Evolutionary conservation across 2,888 invertebrate genomes (phyloP).

Genomic region (Himalopsyche tibetana): DNA sequence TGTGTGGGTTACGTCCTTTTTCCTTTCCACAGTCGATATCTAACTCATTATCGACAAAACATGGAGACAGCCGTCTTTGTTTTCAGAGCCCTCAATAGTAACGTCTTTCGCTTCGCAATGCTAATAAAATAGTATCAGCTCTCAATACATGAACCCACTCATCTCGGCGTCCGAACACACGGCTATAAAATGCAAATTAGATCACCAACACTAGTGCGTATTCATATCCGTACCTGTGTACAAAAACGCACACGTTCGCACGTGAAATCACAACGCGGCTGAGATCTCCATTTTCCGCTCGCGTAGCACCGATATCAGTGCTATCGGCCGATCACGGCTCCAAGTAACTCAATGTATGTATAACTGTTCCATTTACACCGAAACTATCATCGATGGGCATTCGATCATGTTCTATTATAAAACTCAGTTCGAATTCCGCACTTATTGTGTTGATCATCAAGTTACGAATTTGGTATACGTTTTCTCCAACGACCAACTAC

Average conservation of each 20-base stretch:
- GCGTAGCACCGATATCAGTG: not conserved
- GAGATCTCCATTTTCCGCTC: not conserved
- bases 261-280: not conserved
- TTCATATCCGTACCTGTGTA: not conserved
- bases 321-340: slow-evolving; percentile 3
- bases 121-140: not conserved
- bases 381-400: not conserved
- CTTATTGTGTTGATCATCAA: too few species aligned
- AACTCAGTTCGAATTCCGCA: too few species aligned
- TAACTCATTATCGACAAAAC: too few species aligned
- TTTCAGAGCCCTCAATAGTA: too few species aligned
- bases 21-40: too few species aligned
- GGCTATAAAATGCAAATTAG: slow-evolving; percentile 46
- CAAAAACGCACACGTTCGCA: not conserved
- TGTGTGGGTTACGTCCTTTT: too few species aligned
- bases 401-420: too few species aligned
- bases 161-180: not conserved
- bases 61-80: too few species aligned
- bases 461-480: too few species aligned
- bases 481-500: too few species aligned
- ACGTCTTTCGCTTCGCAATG: not conserved
- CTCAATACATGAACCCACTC: slow-evolving; percentile 1
- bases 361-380: not conserved
- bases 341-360: not conserved
- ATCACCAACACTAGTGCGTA: slow-evolving; percentile 44